Conservation (phyloP, 2,888 invertebrate genomes). For the Synergus itoensis region DNA sequence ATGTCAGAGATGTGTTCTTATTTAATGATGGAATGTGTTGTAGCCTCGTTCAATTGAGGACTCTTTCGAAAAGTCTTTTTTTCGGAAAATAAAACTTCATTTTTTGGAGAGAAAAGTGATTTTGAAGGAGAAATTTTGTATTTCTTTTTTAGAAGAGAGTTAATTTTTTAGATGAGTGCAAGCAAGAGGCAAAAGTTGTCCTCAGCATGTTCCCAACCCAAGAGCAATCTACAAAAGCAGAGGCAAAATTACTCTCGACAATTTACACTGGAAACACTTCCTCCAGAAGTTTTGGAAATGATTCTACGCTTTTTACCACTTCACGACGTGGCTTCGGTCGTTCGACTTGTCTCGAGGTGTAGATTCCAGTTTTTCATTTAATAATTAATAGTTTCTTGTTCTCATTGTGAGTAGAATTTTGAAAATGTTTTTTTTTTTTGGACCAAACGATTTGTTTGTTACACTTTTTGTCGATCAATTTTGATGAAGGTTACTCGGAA, state of each 20-base stretch:
- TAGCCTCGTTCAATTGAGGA: conserved; percentile 1
- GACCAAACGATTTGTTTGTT: no score
- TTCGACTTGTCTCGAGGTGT: conserved; percentile 73
- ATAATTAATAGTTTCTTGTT: not conserved
- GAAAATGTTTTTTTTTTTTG: not conserved
- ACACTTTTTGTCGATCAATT: not conserved
- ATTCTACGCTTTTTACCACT: conserved; percentile 68
- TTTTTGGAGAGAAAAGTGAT: conserved; percentile 3
- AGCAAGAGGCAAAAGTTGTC: conserved; percentile 54
- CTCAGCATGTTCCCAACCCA: conserved; percentile 35
- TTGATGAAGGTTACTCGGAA: not conserved
- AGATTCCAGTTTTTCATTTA: not conserved
- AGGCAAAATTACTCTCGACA: not conserved
- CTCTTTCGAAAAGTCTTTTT: conserved; percentile 27
- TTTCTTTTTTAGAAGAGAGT: not conserved
- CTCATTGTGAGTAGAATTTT: not conserved
- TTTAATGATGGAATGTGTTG: conserved; percentile 9
- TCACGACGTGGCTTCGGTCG: conserved; percentile 65
- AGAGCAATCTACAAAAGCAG: not conserved
- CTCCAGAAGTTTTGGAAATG: conserved; percentile 73
- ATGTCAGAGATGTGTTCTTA: conserved; percentile 20
- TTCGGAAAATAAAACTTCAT: conserved; percentile 2
- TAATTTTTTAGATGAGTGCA: conserved; percentile 56
- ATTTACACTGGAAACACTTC: conserved; percentile 67
- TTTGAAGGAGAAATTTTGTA: not conserved